Base-by-base conservation (phyloP, 2,888 invertebrate genomes). In the Cataglyphis altisquamis region DNA sequence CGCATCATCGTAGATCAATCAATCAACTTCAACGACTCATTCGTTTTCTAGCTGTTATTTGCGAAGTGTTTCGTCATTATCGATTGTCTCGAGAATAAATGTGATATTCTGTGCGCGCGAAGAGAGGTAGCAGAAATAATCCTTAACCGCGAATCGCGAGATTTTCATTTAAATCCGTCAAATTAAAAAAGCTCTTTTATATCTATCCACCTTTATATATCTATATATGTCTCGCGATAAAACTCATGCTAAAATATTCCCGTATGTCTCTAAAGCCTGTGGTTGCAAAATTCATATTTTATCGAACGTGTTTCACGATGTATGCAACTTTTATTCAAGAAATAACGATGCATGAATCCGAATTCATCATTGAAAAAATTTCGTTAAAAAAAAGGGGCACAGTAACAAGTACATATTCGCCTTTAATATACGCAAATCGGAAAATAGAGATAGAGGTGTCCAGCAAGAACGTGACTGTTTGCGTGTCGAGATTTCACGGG, bases 1-100 rank as follows among this genome's bases (percentile, higher is more conserved):
- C 72, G 18, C 15, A 60, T 60, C 63, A 39, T 29, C 73, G 57
- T 45, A 74, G 72, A 87, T 85, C 83, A 84, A 88, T 90, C 86
- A 84, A 85, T 36, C 36, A 36, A 36, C 66, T 45, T 84, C 83
- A 78, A 67, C 52, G 48, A 73, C 84, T 83, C 82, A 87, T 87
- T 73, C 84, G 72, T 88, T 85, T 84, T 83, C 66, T 60, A 36
- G 15, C 25, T 57, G 70, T 70, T 60, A 83, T 83, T 84, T 70
- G 64, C 52, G 68, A 85, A 72, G 57, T 75, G 64, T 12, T 41
- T 55, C 48, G 70, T 75, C 45, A 75, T 82, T 80, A 82, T 88
- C 84, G 81, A 90, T 87, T 86, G 86, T 72, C 32, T 57, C 63
- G 70, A 39, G 18, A n/a, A 10, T 5, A 10, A 15, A 3, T n/a